Conservation (phyloP, 1,140 invertebrate species). For the Myzus persicae region DNA sequence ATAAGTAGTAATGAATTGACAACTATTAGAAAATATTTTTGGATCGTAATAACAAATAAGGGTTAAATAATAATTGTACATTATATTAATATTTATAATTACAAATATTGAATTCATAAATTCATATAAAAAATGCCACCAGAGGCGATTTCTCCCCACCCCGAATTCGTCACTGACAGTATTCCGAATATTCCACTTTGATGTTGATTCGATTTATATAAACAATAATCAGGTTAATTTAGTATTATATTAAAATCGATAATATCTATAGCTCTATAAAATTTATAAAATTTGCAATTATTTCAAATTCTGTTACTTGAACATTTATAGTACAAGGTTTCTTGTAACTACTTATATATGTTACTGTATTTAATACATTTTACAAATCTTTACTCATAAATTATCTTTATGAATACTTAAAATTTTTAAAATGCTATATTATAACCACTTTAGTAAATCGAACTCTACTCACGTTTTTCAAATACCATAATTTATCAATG, state of each 20-base stretch:
- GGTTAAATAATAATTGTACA: no score
- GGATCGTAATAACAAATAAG: no score
- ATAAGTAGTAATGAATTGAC: no score
- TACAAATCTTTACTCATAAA: neutral
- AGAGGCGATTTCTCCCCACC: no score
- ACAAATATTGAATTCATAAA: no score
- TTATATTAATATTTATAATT: no score
- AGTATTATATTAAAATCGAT: neutral
- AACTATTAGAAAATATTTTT: no score
- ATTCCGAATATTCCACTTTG: neutral
- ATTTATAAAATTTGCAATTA: neutral
- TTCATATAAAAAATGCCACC: no score
- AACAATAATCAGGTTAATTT: neutral
- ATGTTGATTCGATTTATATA: neutral
- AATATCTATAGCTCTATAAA: neutral
- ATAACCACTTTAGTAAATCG: neutral
- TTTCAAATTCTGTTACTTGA: neutral
- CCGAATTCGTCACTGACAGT: neutral
- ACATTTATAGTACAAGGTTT: neutral
- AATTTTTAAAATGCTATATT: neutral
- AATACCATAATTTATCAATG: neutral
- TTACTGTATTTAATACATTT: constrained; percentile 17
- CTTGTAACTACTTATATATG: neutral
- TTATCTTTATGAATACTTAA: constrained; percentile 8
- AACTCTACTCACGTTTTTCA: neutral